phyloP scores from a whole-genome alignment of 2,888 invertebrate species.

The Leistus spinibarbis region DNA sequence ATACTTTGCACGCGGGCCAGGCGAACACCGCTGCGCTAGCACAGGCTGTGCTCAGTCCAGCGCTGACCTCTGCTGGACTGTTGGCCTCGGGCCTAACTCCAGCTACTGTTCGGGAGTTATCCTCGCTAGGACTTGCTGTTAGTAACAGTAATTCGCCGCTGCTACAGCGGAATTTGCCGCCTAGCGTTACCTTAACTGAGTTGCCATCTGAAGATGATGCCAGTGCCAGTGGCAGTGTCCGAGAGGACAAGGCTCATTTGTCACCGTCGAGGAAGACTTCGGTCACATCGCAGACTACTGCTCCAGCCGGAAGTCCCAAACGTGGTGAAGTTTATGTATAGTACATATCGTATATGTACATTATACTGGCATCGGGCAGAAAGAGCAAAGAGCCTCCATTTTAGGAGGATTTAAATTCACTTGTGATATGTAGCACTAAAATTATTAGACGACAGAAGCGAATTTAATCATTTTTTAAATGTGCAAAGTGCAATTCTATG shows the following conservation, averaged over 20 bases:
- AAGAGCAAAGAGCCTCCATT: slow-evolving; percentile 7
- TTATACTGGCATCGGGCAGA: too few species aligned
- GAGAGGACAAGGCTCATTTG: slow-evolving; percentile 48
- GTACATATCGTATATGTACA: too few species aligned
- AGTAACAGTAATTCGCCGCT: slow-evolving; percentile 20
- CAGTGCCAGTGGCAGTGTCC: slow-evolving; percentile 53
- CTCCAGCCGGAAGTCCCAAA: slow-evolving; percentile 55
- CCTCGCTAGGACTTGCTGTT: slow-evolving; percentile 57
- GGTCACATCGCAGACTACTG: slow-evolving; percentile 55
- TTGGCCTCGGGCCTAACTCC: slow-evolving; percentile 49
- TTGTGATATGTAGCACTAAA: too few species aligned
- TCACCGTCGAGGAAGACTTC: slow-evolving; percentile 58
- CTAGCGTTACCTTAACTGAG: slow-evolving; percentile 44
- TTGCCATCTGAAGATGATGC: slow-evolving; percentile 30
- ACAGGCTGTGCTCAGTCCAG: slow-evolving; percentile 75
- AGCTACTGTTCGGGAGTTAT: slow-evolving; percentile 66
- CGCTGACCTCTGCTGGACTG: slow-evolving; percentile 56
- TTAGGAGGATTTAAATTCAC: too few species aligned
- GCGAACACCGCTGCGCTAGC: slow-evolving; percentile 79
- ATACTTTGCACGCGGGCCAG: slow-evolving; percentile 73
- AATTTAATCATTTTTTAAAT: too few species aligned
- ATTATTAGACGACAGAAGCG: too few species aligned
- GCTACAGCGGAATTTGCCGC: slow-evolving; percentile 21
- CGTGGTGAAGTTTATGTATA: slow-evolving; percentile 65
- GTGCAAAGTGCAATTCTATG: too few species aligned